These are phyloP conservation scores for Mimumesa dahlbomi DNA, from an alignment of 2,888 invertebrate species.

Conservation along the genomic window DNA sequence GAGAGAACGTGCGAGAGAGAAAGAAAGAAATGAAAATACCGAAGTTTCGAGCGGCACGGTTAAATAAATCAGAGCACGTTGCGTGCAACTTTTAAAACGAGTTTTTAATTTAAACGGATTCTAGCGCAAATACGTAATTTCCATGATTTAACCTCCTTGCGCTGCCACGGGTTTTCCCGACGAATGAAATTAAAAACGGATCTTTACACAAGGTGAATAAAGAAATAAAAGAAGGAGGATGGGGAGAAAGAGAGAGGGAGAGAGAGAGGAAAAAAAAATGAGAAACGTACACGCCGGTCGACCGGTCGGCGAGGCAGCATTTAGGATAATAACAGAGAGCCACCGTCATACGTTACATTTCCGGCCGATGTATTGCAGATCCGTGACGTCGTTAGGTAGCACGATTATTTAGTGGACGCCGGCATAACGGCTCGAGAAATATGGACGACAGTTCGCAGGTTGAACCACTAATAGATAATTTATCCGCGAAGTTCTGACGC, in stretches of 20 bases:
- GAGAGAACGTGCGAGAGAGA: no score
- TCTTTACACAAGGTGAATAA: constrained; percentile 37
- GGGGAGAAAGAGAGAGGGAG: no score
- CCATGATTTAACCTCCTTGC: constrained; percentile 45
- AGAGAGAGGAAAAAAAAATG: no score
- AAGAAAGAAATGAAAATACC: no score
- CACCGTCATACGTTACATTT: constrained; percentile 37
- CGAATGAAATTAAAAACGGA: constrained; percentile 49
- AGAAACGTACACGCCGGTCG: constrained; percentile 6
- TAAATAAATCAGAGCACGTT: constrained; percentile 47
- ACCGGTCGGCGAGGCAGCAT: constrained; percentile 20
- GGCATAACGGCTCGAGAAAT: constrained; percentile 53
- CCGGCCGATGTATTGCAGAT: constrained; percentile 53
- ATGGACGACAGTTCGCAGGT: constrained; percentile 47
- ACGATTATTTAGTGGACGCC: constrained; percentile 60
- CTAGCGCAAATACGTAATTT: constrained; percentile 54
- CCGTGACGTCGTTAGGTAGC: constrained; percentile 56
- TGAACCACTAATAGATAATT: constrained; percentile 64
- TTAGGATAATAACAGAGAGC: constrained; percentile 30
- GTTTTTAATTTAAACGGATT: constrained; percentile 57
- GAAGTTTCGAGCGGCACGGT: constrained; percentile 2
- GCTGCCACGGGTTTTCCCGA: neutral
- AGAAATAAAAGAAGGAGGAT: no score
- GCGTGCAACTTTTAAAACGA: constrained; percentile 47
- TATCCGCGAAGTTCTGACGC: constrained; percentile 64